Percentiles rank a stretch among this genome's conserved stretches.
These are phyloP conservation scores for Tragelaphus imberbis DNA, from an alignment of 2,113 vertebrate species.

Conservation along the genomic window DNA sequence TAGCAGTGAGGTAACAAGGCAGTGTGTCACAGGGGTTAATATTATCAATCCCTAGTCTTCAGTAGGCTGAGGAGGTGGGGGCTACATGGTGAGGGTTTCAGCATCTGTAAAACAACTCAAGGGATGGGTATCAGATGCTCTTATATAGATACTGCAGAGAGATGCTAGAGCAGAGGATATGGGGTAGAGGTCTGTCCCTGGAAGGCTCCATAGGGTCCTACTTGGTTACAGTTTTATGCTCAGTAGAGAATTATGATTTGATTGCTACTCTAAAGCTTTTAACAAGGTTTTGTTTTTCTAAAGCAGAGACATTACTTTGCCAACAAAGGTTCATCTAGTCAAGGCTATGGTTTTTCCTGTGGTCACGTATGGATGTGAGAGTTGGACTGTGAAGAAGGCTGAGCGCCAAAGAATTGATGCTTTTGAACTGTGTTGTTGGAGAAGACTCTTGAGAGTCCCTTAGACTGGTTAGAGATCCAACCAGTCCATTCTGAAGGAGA, in stretches of 20 bases:
- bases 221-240: background rate
- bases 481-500: no score
- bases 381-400: no score
- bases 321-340: no score
- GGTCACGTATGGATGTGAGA: no score
- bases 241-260: background rate
- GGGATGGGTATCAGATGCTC: background rate
- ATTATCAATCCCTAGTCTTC: background rate
- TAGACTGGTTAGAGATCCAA: no score
- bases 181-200: background rate
- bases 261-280: background rate
- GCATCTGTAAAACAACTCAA: background rate
- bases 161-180: background rate
- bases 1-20: background rate
- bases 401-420: no score
- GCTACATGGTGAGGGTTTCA: background rate
- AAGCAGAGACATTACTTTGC: no score
- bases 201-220: background rate
- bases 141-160: background rate
- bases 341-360: no score
- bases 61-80: background rate
- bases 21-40: background rate
- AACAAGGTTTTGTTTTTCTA: background rate
- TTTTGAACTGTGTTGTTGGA: no score
- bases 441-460: no score